Base-by-base conservation (phyloP, 2,888 invertebrate species). In the Pinctada fucata region DNA sequence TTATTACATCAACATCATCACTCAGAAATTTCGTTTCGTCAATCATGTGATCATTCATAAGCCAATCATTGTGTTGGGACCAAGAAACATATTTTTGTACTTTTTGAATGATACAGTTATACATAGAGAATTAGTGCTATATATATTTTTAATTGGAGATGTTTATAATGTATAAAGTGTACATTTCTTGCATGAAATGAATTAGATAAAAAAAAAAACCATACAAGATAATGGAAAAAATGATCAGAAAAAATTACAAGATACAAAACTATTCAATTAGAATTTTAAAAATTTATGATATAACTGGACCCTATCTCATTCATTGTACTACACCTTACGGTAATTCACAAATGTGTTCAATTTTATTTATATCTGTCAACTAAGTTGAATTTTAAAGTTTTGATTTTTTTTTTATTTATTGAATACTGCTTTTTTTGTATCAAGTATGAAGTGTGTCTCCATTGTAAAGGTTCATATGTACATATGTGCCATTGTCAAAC, bases 331-430 rank as follows among this genome's bases (percentile, higher is more conserved):
- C 31, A 69, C 69, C 69, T 58, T 69, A 47, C 58, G 58, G 58
- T 58, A 47, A 63, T 31, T 71, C 48, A 78, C 67, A 70, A 50
- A 80, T 80, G 80, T 80, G 80, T 80, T 80, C 80, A 80, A 78
- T 75, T 70, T 65, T 79, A 69, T 80, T 75, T 58, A 71, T 75
- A 52, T 63, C 52, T 80, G 75, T 80, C 80, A 80, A 80, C 80
- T 51, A 72, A 80, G 80, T 80, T 80, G 80, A 73, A 80, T 72
- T 45, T 51, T 73, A 69, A 68, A 73, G 73, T 78, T 78, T 75
- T 75, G 76, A 72, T 76, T 67, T 76, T 66, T 76, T 79, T 52
- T 77, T 80, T 80, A 80, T 80, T 80, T 78, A 78, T 76, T 74
- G n/a, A 50, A 31, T 31, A 47, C 68, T 47, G 47, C 16, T 45